These are phyloP conservation scores for Excalfactoria chinensis DNA, from an alignment of 2,113 vertebrate genomes.

Conservation along the genomic window DNA sequence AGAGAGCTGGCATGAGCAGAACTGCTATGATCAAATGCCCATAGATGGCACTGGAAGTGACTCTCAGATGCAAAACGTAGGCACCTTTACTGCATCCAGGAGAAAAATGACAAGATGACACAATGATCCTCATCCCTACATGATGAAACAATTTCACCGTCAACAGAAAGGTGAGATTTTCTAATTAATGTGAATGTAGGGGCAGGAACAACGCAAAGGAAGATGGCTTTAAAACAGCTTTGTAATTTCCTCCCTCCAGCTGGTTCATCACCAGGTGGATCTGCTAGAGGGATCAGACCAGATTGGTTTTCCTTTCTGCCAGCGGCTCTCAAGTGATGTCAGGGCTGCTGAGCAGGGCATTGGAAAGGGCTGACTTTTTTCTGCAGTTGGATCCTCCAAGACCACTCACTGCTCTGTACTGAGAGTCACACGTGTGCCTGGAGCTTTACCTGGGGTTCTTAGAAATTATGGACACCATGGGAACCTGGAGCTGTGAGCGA, in stretches of 20 bases:
- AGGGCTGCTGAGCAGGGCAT: not conserved
- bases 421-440: not conserved
- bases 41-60: not conserved
- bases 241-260: not conserved
- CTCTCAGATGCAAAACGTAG: not conserved
- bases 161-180: not conserved
- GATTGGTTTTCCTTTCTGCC: slow-evolving; percentile 10
- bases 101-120: not conserved
- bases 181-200: not conserved
- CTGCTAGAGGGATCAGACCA: slow-evolving; percentile 7
- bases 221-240: slow-evolving; percentile 16
- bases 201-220: not conserved
- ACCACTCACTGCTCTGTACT: not conserved
- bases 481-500: not conserved
- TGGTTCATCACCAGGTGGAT: not conserved
- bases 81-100: not conserved
- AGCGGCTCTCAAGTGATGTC: not conserved
- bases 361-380: not conserved
- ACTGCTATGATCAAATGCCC: not conserved
- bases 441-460: not conserved
- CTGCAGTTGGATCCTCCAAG: not conserved
- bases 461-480: fast-evolving
- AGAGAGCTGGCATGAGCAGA: not conserved
- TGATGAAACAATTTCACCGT: not conserved
- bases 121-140: not conserved